Conservation (phyloP, 1,140 invertebrate species). For the Acyrthosiphon pisum region DNA sequence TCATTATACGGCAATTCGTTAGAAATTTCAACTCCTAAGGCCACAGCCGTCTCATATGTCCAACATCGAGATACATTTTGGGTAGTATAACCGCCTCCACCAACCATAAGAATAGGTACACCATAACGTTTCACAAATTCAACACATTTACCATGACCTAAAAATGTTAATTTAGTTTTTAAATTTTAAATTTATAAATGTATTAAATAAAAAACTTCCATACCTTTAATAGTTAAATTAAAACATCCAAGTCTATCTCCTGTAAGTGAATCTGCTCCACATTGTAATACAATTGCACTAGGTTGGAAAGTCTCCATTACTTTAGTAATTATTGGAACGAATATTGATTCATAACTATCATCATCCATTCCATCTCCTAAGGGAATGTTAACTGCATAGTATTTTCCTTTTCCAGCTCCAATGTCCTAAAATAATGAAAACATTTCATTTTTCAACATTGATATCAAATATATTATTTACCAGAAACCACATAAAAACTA, state of each 20-base stretch:
- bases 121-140: constrained; percentile 97
- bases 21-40: constrained; percentile 92
- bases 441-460: not conserved
- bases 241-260: constrained; percentile 97
- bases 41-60: constrained; percentile 98
- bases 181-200: not conserved
- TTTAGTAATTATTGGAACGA: constrained; percentile 96
- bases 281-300: constrained; percentile 94
- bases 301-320: constrained; percentile 98
- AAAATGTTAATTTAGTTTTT: not conserved
- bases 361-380: constrained; percentile 98
- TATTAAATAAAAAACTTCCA: not conserved
- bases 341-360: constrained; percentile 96
- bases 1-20: constrained; percentile 99
- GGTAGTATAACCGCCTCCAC: constrained; percentile 97
- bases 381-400: constrained; percentile 99
- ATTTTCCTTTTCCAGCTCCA: constrained; percentile 98
- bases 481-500: not conserved
- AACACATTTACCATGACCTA: constrained; percentile 95
- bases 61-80: constrained; percentile 98
- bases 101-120: constrained; percentile 93
- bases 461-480: not conserved
- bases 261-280: constrained; percentile 97
- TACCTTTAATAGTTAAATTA: constrained; percentile 92
- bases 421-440: constrained; percentile 76